A percentile compares a stretch with the other conserved stretches of the same genome.
phyloP scores from a whole-genome alignment of 2,888 invertebrate genomes.

The Synergus umbraculus region DNA sequence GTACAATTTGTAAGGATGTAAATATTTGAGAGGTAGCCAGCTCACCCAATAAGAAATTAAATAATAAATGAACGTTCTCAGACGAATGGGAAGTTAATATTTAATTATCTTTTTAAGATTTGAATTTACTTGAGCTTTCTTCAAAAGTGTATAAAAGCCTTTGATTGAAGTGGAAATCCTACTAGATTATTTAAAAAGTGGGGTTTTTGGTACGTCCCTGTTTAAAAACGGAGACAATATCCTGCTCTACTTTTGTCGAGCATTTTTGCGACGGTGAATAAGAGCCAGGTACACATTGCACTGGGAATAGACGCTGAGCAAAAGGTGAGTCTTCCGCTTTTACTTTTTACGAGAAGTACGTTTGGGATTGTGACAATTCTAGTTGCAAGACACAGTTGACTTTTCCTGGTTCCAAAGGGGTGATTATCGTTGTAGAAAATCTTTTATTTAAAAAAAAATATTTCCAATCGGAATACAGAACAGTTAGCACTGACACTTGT shows the following conservation, averaged over 20 bases:
- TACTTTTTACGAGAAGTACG: slow-evolving; percentile 43
- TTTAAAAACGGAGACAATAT: slow-evolving; percentile 26
- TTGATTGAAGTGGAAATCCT: neutral
- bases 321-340: slow-evolving; percentile 41
- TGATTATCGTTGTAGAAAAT: neutral
- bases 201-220: slow-evolving; percentile 43
- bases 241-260: slow-evolving; percentile 42
- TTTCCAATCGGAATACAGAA: neutral
- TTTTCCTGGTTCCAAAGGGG: neutral
- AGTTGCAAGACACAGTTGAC: neutral
- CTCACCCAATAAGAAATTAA: too few relatives aligned
- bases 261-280: neutral
- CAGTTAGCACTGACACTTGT: neutral
- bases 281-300: slow-evolving; percentile 13
- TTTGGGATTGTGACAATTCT: neutral
- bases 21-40: too few relatives aligned
- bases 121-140: neutral
- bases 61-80: too few relatives aligned
- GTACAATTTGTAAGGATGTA: too few relatives aligned
- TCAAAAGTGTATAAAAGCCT: neutral
- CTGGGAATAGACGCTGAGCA: slow-evolving; percentile 9
- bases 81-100: too few relatives aligned
- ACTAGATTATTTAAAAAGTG: neutral
- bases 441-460: neutral
- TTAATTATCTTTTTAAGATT: neutral